Evolutionary conservation across 1,140 invertebrate species (phyloP).

Genomic region (Liolophura sinensis): DNA sequence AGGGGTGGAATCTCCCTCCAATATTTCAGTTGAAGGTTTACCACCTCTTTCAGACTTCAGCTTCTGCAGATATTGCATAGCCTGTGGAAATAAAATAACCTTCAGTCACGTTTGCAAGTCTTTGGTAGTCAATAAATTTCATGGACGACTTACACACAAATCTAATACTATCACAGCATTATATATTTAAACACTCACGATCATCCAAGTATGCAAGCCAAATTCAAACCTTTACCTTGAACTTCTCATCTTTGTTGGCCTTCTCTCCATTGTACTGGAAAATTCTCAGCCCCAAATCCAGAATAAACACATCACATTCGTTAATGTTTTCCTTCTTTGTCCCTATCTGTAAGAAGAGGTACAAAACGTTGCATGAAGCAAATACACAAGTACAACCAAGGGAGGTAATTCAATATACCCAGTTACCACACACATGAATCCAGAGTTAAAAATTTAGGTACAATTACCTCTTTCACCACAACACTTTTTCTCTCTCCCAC

Average conservation of each 20-base stretch:
- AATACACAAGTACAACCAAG: not conserved
- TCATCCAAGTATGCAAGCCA: too few species aligned
- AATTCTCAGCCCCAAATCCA: conserved; percentile 78
- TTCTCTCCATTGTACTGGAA: conserved; percentile 69
- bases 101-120: too few species aligned
- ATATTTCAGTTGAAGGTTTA: conserved; percentile 11
- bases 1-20: conserved; percentile 16
- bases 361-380: not conserved
- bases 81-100: conserved; percentile 4
- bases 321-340: not conserved
- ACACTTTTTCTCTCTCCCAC: conserved; percentile 31
- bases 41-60: conserved; percentile 24
- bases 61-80: conserved; percentile 22
- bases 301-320: conserved; percentile 86
- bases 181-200: too few species aligned
- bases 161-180: too few species aligned
- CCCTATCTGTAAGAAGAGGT: not conserved
- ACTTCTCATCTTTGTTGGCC: conserved; percentile 49
- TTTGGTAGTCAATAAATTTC: too few species aligned
- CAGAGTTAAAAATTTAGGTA: not conserved
- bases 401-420: not conserved
- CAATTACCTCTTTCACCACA: conserved; percentile 41
- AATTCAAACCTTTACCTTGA: conserved; percentile 35
- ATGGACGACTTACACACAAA: too few species aligned
- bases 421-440: not conserved